These are phyloP conservation scores for Drosophila helvetica DNA, from an alignment of 2,888 invertebrate genomes.

Conservation along the genomic window DNA sequence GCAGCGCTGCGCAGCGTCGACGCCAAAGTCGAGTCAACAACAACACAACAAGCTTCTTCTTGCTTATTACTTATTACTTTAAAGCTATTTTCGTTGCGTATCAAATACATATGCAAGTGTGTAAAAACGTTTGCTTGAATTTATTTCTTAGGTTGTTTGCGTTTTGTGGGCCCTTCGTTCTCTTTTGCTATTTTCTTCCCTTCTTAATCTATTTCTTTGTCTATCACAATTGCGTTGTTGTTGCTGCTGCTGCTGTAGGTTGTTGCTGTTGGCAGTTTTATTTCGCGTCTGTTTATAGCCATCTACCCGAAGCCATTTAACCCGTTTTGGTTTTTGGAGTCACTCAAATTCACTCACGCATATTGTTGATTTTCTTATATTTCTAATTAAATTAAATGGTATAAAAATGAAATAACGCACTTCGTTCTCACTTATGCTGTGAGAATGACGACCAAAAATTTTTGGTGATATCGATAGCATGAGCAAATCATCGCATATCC, in stretches of 20 bases:
- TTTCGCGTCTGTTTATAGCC: slow-evolving; percentile 59
- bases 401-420: slow-evolving; percentile 77
- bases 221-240: slow-evolving; percentile 80
- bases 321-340: slow-evolving; percentile 47
- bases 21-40: slow-evolving; percentile 38
- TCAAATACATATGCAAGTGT: slow-evolving; percentile 51
- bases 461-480: no score
- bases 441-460: no score
- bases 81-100: slow-evolving; percentile 60
- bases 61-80: slow-evolving; percentile 38
- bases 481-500: no score
- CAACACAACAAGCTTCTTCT: slow-evolving; percentile 52
- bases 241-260: slow-evolving; percentile 59
- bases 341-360: slow-evolving; percentile 61
- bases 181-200: slow-evolving; percentile 50
- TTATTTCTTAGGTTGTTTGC: slow-evolving; percentile 11
- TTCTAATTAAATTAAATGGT: slow-evolving; percentile 69
- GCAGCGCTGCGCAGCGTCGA: slow-evolving; percentile 30
- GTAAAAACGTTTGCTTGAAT: slow-evolving; percentile 52
- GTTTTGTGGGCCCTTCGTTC: slow-evolving; percentile 19
- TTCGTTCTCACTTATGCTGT: slow-evolving; percentile 52
- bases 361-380: slow-evolving; percentile 66
- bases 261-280: slow-evolving; percentile 71
- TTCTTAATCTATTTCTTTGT: slow-evolving; percentile 78
- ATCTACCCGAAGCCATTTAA: slow-evolving; percentile 45